A percentile compares a stretch with the other conserved stretches of the same genome.
phyloP scores from a whole-genome alignment of 2,797 vertebrate species.

The Ctenosaura bakeri region DNA sequence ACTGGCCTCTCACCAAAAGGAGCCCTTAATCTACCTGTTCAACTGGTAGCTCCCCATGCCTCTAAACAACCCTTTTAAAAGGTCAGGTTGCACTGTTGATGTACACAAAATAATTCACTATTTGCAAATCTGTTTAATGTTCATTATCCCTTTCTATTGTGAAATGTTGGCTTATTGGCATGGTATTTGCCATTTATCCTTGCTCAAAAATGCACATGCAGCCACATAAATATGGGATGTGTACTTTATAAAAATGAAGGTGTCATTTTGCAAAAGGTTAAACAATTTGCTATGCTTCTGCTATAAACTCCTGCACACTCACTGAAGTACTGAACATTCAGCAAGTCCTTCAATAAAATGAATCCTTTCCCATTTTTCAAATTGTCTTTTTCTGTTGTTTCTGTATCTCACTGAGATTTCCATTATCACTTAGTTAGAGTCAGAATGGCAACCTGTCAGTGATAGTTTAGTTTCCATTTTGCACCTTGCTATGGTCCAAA shows the following conservation, averaged over 20 bases:
- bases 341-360: not conserved
- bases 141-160: not conserved
- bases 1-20: too few species aligned
- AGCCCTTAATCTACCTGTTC: too few species aligned
- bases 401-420: conserved; percentile 57
- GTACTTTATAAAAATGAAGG: not conserved
- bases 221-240: not conserved
- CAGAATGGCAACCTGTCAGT: conserved; percentile 24
- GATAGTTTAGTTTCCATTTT: conserved; percentile 51
- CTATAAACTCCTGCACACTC: not conserved
- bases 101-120: not conserved
- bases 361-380: not conserved
- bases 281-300: not conserved
- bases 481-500: conserved; percentile 43
- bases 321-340: conserved; percentile 15
- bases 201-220: not conserved
- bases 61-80: too few species aligned
- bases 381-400: not conserved
- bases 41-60: too few species aligned
- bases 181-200: not conserved
- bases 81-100: too few species aligned
- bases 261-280: not conserved
- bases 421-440: conserved; percentile 52
- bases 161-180: not conserved
- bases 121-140: not conserved